Percentiles rank a stretch among this genome's conserved stretches.
phyloP scores from a whole-genome alignment of 2,888 invertebrate genomes.

The Andrena haemorrhoa region DNA sequence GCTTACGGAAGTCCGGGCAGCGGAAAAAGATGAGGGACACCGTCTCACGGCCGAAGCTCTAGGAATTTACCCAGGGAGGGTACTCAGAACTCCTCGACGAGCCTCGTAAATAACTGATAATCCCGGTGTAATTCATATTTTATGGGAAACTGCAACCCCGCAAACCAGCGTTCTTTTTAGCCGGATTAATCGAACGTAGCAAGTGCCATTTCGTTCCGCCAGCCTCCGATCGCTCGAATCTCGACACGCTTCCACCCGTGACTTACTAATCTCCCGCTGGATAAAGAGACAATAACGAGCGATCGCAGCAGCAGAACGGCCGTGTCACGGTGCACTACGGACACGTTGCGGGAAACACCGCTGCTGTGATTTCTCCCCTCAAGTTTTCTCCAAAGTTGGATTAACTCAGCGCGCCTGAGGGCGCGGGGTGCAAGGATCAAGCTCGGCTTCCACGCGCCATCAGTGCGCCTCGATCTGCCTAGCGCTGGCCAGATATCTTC shows the following conservation, averaged over 20 bases:
- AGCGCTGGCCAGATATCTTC: constrained; percentile 36
- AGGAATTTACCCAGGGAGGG: constrained; percentile 12
- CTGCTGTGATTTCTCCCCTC: too few species aligned
- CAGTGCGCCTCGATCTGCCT: too few species aligned
- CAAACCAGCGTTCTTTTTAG: background rate
- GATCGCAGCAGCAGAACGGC: background rate
- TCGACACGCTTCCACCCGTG: constrained; percentile 21
- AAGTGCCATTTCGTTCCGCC: constrained; percentile 18
- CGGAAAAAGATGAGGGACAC: constrained; percentile 3
- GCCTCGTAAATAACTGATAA: constrained; percentile 49
- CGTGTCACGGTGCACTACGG: background rate
- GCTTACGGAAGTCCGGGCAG: background rate
- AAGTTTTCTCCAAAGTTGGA: too few species aligned
- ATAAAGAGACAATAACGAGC: background rate
- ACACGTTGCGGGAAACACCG: too few species aligned
- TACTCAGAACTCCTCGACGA: background rate
- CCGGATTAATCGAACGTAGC: constrained; percentile 24
- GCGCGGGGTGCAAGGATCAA: too few species aligned
- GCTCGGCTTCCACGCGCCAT: too few species aligned
- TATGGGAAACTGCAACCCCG: constrained; percentile 8
- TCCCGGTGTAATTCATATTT: constrained; percentile 48
- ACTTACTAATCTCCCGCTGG: constrained; percentile 2
- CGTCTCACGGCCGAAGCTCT: background rate
- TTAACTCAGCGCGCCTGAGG: too few species aligned
- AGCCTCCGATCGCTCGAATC: constrained; percentile 33